Conservation (phyloP, 2,888 invertebrate species). For the Melitaea athalia region DNA sequence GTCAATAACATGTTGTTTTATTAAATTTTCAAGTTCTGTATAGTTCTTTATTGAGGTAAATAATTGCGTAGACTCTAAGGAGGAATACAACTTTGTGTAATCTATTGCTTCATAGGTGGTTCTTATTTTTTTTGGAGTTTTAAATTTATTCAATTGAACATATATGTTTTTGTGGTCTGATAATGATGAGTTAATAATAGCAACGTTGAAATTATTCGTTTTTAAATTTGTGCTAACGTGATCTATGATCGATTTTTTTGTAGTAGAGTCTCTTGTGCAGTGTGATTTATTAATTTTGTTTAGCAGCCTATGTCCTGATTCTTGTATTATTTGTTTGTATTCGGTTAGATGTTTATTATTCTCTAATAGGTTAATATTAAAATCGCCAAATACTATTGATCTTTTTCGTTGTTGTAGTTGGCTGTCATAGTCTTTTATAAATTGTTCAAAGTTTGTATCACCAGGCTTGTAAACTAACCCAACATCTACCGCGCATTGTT, state of each 20-base stretch:
- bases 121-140: constrained; percentile 17
- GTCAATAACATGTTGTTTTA: constrained; percentile 2
- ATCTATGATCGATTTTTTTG: constrained; percentile 15
- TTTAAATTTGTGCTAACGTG: constrained; percentile 10
- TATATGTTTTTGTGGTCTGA: constrained; percentile 21
- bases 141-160: constrained; percentile 24
- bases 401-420: constrained; percentile 18
- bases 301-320: constrained; percentile 5
- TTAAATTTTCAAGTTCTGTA: constrained; percentile 6
- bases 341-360: constrained; percentile 3
- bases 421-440: background rate
- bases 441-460: constrained; percentile 3
- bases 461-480: background rate
- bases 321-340: constrained; percentile 7
- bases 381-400: constrained; percentile 19
- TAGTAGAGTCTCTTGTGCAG: constrained; percentile 6
- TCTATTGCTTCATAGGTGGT: constrained; percentile 38
- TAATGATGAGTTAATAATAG: background rate
- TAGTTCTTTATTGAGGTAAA: background rate
- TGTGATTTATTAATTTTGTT: constrained; percentile 2
- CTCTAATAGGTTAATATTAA: constrained; percentile 12
- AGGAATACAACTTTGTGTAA: constrained; percentile 16
- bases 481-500: background rate
- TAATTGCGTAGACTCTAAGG: background rate
- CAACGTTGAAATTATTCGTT: constrained; percentile 13